phyloP scores from a whole-genome alignment of 2,113 vertebrate genomes.

The Cottus gobio region DNA sequence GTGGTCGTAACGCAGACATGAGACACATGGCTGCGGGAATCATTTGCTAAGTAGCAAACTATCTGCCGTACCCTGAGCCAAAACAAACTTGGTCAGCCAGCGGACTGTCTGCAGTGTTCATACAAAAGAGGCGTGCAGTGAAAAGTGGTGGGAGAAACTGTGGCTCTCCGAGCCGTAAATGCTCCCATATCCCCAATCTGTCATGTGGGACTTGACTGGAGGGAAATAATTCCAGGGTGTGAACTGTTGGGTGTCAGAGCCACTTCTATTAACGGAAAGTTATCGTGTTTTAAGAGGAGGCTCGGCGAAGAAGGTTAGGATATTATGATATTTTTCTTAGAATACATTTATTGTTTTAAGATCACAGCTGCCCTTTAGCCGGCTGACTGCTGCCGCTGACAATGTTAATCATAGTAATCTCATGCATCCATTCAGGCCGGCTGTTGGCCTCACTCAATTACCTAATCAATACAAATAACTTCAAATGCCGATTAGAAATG shows the following conservation, averaged over 20 bases:
- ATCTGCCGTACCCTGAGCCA: slow-evolving; percentile 66
- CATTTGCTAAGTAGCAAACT: slow-evolving; percentile 77
- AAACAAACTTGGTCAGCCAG: slow-evolving; percentile 72
- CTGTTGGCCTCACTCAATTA: slow-evolving; percentile 10
- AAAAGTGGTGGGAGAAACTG: slow-evolving; percentile 52
- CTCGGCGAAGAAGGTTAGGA: neutral
- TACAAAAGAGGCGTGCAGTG: slow-evolving; percentile 59
- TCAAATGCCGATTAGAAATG: slow-evolving; percentile 56
- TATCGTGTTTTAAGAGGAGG: slow-evolving; percentile 29
- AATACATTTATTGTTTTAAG: slow-evolving; percentile 25
- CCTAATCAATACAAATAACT: slow-evolving; percentile 47
- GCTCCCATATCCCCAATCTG: slow-evolving; percentile 45
- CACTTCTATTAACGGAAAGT: slow-evolving; percentile 33
- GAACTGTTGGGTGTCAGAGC: slow-evolving; percentile 50
- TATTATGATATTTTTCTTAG: slow-evolving; percentile 12
- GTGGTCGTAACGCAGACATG: slow-evolving; percentile 23
- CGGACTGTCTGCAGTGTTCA: slow-evolving; percentile 58
- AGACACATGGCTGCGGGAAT: slow-evolving; percentile 49
- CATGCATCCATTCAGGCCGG: slow-evolving; percentile 38
- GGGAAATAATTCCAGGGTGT: slow-evolving; percentile 52
- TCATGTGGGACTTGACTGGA: slow-evolving; percentile 45
- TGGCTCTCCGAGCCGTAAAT: slow-evolving; percentile 37
- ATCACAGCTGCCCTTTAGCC: slow-evolving; percentile 9
- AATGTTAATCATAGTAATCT: slow-evolving; percentile 42
- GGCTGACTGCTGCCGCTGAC: slow-evolving; percentile 7